Evolutionary conservation across 1,140 invertebrate species (phyloP), one percentile per base, ranked within the genome.

Genomic region (Drosophila chauvacae): DNA sequence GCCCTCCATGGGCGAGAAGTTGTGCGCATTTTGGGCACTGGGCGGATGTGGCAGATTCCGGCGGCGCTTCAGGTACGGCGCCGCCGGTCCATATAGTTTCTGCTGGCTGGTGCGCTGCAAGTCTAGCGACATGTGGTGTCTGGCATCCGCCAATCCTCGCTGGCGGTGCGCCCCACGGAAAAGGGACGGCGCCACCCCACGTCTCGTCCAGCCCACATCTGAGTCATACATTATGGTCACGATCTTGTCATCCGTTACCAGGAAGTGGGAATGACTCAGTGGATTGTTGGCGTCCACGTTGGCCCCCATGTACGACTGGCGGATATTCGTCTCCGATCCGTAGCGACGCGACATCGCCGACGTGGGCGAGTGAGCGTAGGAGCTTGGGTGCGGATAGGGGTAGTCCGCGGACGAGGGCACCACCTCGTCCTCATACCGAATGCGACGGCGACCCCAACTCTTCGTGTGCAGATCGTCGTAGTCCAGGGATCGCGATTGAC

Each of bases 191-290:
- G 83, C 83, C 7, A 92, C 91, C 6, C 90, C 90, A 30, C 91
- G 87, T 9, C 92, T 75, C 2, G 92, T 91, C 93, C 93, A 93
- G 42, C 93, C 93, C 44, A 92, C 91, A 61, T 93, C 93, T n/a
- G 93, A 93, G 72, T 93, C 93, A 48, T 93, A 93, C 59, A 90
- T 93, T 20, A 93, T 93, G 66, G 92, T 93, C 20, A 92, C 92
- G 14, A 93, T 92, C 62, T 92, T 91, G 70, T 92, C 91, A 42
- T 93, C 93, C 18, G 93, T 93, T 18, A 93, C 92, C 39, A 93
- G 90, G 50, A 92, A 93, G 71, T 93, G 92, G n/a, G 91, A 92
- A 45, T 92, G 91, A 33, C 91, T 92, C 18, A 92, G 39, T 11
- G 91, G 91, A 91, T 92, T 72, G 10, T 45, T 57, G 9, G 76